Evolutionary conservation across 1,140 invertebrate species (phyloP).

Genomic region (Ganaspis sp.): DNA sequence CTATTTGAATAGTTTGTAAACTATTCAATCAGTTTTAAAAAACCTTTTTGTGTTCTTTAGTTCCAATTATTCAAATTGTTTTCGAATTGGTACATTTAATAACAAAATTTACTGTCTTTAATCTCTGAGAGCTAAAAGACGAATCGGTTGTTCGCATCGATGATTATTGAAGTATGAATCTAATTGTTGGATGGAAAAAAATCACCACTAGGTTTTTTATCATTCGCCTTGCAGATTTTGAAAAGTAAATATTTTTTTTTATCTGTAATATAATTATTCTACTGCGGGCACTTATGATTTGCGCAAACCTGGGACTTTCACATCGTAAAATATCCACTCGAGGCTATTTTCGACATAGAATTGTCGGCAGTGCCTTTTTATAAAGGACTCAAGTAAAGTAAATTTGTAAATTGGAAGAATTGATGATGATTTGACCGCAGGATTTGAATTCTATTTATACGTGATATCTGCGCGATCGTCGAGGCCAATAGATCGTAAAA

Average conservation of each 20-base stretch:
- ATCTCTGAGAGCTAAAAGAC: too few relatives aligned
- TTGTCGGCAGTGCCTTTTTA: background rate
- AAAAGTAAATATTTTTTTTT: background rate
- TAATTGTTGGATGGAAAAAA: too few relatives aligned
- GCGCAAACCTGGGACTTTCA: conserved; percentile 16
- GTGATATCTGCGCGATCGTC: background rate
- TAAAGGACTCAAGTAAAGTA: background rate
- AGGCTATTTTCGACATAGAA: conserved; percentile 8
- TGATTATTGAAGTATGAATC: too few relatives aligned
- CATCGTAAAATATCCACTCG: conserved; percentile 4
- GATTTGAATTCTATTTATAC: background rate
- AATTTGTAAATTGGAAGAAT: background rate
- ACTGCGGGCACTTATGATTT: background rate
- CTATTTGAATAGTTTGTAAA: too few relatives aligned
- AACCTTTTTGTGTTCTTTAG: too few relatives aligned
- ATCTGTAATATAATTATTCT: background rate
- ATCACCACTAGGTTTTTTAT: too few relatives aligned
- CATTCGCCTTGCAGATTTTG: background rate
- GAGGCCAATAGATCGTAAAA: background rate
- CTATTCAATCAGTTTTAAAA: too few relatives aligned
- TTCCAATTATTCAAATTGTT: too few relatives aligned
- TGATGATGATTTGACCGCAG: background rate
- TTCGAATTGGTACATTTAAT: too few relatives aligned
- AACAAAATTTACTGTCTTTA: too few relatives aligned
- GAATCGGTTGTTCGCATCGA: too few relatives aligned